Base-by-base conservation (phyloP, 2,888 invertebrate species). In the Sarcophaga subvicina region DNA sequence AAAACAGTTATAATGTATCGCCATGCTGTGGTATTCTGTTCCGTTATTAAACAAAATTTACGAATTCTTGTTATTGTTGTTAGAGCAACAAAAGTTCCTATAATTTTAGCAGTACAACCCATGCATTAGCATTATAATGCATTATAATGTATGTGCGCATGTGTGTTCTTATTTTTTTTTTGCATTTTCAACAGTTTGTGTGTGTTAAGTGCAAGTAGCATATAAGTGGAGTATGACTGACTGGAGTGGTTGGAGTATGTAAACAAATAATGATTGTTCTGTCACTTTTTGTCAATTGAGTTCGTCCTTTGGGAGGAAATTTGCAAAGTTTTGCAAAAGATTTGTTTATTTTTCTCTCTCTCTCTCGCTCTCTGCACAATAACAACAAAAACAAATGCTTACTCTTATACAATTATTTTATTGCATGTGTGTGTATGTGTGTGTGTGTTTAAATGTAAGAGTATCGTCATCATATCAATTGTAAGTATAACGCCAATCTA, bases 191-290 rank as follows among this genome's bases (percentile, higher is more conserved):
- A 54, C 17, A 22, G 69, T 67, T 6, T 37, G 8, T 37, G 37
- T 37, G 37, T 37, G 37, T 22, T 22, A 22, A 37, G 37, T 2
- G 10, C 8, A 37, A 37, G 37, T 37, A 10, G 37, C 37, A 37
- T 37, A 37, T 10, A 12, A 73, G 37, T 3, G 17, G 4, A 49
- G 27, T 22, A 63, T 64, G 77, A 67, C 20, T 73, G 22, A 73
- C 66, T 66, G 37, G 72, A 67, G 22, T 22, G 22, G 27, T 54
- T 67, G 66, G 75, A 72, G 27, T 63, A 54, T 79, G 87, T 82
- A 84, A 87, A 84, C 87, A 84, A 81, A 87, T 82, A 87, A 82
- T 87, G 76, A 79, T 76, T 84, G 87, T 84, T 84, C 87, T 84
- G 87, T 84, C 87, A 87, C 87, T 87, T 84, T 54, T 84, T 87